Base-by-base conservation (phyloP, 2,888 invertebrate genomes). In the Coelopa pilipes region DNA sequence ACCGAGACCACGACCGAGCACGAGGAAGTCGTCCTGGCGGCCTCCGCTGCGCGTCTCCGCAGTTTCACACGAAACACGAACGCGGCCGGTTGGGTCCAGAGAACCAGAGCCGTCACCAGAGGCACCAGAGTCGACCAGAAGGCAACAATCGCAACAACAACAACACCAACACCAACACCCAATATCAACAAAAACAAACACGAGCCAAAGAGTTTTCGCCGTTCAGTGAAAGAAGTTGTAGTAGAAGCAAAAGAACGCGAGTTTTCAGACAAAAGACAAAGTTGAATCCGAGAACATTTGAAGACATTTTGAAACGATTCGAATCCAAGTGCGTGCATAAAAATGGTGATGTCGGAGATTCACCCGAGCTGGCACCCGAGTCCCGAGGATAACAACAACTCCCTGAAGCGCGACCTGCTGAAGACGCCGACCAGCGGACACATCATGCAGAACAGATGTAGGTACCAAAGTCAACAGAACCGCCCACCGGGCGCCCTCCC, bases 261-360 rank as follows among this genome's bases (percentile, higher is more conserved):
- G n/a, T n/a, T n/a, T n/a, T n/a, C n/a, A n/a, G n/a, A 59, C 17
- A n/a, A 11, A 49, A 60, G n/a, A 34, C 7, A 2, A 34, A 34
- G 34, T 4, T 34, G 7, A 12, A 21, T 10, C n/a, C 13, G 11
- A 15, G n/a, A 72, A 65, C 19, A 72, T 19, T 63, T 49, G 62
- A 55, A n/a, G n/a, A 62, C 21, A 69, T 60, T 47, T 55, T 47
- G 12, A 4, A 45, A 57, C 19, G 12, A 11, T 62, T 62, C 34
- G 45, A 10, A 12, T 15, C 13, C 12, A 24, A 34, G 46, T 19
- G 45, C 59, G 71, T 73, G 67, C 34, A 60, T 19, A 74, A 87
- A 86, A 84, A 87, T 87, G 87, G 87, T 87, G 85, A 87, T 87
- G 87, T 87, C 87, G 83, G 87, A 87, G 84, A 80, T 87, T 83